A percentile compares a stretch with the other conserved stretches of the same genome.
Conservation (phyloP, 64 coral and sea anemone species). For the Porites lutea region DNA sequence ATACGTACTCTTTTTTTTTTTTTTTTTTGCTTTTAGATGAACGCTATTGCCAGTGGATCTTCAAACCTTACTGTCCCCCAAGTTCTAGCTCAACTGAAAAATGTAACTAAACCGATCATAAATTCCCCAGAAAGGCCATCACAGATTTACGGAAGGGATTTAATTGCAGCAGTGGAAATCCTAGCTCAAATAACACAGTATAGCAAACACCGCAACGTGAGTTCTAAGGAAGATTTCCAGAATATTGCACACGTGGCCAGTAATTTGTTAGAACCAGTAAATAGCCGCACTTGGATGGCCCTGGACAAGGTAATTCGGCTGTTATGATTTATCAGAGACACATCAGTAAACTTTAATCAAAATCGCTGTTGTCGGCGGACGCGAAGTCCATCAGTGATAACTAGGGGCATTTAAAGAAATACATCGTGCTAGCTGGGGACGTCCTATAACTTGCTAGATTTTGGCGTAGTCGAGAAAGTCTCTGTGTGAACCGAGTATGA, state of each 20-base stretch:
- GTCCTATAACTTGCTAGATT: no score
- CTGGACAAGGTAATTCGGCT: background rate
- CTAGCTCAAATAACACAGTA: background rate
- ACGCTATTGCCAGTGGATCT: background rate
- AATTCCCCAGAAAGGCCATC: background rate
- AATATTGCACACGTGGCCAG: background rate
- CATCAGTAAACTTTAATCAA: no score
- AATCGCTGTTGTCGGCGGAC: no score
- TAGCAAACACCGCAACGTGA: background rate
- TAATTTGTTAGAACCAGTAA: background rate
- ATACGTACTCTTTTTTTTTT: no score
- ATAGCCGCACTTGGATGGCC: background rate
- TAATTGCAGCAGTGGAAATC: background rate
- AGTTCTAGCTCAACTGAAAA: background rate
- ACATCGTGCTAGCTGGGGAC: no score
- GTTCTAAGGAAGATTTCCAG: background rate
- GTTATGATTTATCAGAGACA: no score
- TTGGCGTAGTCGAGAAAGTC: no score
- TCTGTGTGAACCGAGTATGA: no score
- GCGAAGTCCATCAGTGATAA: no score
- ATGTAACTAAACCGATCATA: background rate
- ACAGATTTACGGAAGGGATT: background rate
- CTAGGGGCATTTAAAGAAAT: no score
- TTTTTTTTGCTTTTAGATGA: no score
- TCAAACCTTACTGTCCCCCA: background rate